phyloP scores from a whole-genome alignment of 2,113 vertebrate genomes.

The Pelusios castaneus region DNA sequence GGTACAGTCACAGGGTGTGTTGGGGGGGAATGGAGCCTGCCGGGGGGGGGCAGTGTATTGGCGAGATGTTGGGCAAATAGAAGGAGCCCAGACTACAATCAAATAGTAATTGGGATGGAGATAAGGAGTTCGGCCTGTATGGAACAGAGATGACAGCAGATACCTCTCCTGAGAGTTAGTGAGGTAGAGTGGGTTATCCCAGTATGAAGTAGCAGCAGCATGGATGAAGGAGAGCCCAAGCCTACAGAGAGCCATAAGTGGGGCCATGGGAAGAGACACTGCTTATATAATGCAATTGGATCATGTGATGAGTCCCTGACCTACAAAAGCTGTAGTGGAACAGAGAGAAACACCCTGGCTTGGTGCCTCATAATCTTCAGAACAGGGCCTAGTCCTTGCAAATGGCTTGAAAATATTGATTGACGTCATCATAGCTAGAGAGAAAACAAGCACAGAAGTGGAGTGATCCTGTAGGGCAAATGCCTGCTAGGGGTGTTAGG shows the following conservation, averaged over 20 bases:
- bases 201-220: background rate
- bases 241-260: background rate
- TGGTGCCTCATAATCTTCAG: background rate
- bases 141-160: background rate
- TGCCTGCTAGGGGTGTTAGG: fast-evolving
- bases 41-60: background rate
- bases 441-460: background rate
- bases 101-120: background rate
- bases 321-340: background rate
- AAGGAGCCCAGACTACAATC: background rate
- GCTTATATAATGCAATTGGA: background rate
- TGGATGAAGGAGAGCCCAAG: background rate
- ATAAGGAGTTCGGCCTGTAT: background rate
- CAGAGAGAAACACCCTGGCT: background rate
- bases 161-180: background rate
- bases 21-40: fast-evolving
- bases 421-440: background rate
- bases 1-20: fast-evolving
- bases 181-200: background rate
- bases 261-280: fast-evolving
- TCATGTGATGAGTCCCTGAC: background rate
- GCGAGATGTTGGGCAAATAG: fast-evolving
- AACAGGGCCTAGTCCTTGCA: background rate
- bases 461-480: background rate
- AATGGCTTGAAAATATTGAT: background rate